phyloP scores from a whole-genome alignment of 2,797 vertebrate species.

The Hippopotamyrus pictus region DNA sequence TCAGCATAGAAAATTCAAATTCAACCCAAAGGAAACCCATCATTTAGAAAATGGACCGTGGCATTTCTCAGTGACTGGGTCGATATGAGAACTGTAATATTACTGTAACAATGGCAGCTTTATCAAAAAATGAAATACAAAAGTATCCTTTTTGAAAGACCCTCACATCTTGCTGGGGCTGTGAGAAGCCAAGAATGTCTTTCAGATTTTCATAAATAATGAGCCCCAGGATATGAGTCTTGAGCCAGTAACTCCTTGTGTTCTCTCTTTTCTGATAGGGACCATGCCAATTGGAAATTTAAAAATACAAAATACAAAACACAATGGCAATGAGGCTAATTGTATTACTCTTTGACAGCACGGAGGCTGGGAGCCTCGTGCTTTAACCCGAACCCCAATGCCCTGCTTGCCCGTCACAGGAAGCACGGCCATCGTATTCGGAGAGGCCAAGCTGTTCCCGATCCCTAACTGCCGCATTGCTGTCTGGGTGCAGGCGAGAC shows the following conservation, averaged over 20 bases:
- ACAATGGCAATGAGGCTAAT: background rate
- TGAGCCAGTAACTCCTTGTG: background rate
- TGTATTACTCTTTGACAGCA: background rate
- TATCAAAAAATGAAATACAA: background rate
- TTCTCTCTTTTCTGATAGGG: background rate
- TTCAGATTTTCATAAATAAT: background rate
- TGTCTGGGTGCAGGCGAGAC: background rate
- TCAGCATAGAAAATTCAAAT: background rate
- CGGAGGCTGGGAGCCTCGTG: background rate
- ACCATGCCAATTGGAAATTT: background rate
- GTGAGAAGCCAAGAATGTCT: background rate
- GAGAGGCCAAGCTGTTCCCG: background rate
- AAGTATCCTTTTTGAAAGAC: background rate
- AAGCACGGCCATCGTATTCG: background rate
- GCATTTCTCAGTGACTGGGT: background rate
- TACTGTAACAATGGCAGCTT: background rate
- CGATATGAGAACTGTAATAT: background rate
- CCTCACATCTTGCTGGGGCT: background rate
- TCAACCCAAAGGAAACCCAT: background rate
- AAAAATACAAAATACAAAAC: background rate
- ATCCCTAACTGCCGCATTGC: background rate
- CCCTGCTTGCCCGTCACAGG: background rate
- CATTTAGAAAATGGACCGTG: background rate
- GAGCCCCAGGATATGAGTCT: background rate
- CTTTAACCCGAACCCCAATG: background rate